phyloP scores from a whole-genome alignment of 2,888 invertebrate genomes.

The Tanypteryx hageni region DNA sequence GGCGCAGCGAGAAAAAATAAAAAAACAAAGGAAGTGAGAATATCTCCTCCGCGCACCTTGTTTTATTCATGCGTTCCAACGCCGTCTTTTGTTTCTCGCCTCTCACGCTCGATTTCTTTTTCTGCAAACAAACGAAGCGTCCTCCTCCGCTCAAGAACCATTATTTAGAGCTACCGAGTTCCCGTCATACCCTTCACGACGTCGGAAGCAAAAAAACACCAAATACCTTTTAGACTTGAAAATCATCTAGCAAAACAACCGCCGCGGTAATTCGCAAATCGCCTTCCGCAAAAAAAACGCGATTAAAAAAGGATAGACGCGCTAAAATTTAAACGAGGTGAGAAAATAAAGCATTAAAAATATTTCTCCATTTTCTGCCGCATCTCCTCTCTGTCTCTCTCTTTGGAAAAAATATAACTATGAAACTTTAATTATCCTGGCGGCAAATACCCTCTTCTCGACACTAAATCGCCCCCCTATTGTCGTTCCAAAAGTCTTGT shows the following conservation, averaged over 20 bases:
- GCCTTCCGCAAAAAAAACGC: no score
- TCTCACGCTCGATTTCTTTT: no score
- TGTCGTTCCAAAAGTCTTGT: constrained; percentile 41
- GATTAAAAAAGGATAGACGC: no score
- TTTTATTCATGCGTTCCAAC: neutral
- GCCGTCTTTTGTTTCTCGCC: neutral
- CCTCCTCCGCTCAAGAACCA: neutral
- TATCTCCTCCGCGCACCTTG: neutral
- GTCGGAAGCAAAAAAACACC: neutral
- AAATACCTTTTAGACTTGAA: no score
- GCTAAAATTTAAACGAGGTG: no score
- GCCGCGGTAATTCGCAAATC: no score
- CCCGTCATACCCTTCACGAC: neutral
- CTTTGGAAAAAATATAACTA: neutral
- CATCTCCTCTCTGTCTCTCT: no score
- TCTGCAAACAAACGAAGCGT: neutral
- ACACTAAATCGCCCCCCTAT: constrained; percentile 25
- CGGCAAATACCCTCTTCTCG: constrained; percentile 24
- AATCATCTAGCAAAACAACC: no score
- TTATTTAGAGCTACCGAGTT: neutral
- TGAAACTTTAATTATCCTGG: constrained; percentile 62
- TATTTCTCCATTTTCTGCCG: no score
- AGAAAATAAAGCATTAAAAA: no score
- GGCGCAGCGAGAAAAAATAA: neutral
- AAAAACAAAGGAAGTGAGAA: neutral